These are phyloP conservation scores for Dryococelus australis DNA, from an alignment of 2,888 invertebrate genomes.

Conservation along the genomic window DNA sequence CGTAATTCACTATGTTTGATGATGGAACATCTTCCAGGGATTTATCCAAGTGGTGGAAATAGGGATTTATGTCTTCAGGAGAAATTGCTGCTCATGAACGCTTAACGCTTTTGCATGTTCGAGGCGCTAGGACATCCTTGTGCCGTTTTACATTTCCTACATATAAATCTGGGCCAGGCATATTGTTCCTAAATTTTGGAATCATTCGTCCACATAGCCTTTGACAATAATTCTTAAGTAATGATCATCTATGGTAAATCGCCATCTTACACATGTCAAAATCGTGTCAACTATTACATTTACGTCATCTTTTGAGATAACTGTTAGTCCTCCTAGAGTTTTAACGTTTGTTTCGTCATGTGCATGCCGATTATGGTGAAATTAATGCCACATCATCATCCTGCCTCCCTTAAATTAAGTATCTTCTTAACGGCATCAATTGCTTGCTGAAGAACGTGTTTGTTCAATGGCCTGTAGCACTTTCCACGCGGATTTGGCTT, in stretches of 20 bases:
- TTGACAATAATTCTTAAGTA: constrained; percentile 32
- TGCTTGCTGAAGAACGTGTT: not conserved
- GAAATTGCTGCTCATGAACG: not conserved
- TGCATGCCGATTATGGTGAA: not conserved
- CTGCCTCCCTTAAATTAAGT: constrained; percentile 20
- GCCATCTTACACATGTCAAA: constrained; percentile 34
- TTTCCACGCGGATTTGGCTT: no score
- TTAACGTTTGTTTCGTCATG: not conserved
- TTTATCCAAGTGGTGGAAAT: not conserved
- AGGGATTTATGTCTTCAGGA: constrained; percentile 20
- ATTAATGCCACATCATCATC: not conserved
- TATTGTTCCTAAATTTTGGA: constrained; percentile 30
- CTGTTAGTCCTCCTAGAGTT: constrained; percentile 30
- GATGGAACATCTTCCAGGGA: not conserved
- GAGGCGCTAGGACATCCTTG: constrained; percentile 28
- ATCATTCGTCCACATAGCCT: constrained; percentile 22
- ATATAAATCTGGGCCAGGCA: constrained; percentile 31
- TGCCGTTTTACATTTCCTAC: constrained; percentile 25
- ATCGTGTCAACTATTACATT: constrained; percentile 28
- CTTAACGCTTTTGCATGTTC: constrained; percentile 19
- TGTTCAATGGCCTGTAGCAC: not conserved
- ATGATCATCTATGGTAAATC: constrained; percentile 30
- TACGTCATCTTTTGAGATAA: constrained; percentile 27
- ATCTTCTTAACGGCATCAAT: not conserved
- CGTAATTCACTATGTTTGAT: constrained; percentile 26